Percentiles rank a stretch among this genome's conserved stretches.
These are phyloP conservation scores for Drosophila flavopinicola DNA, from an alignment of 2,888 invertebrate genomes.

Conservation along the genomic window DNA sequence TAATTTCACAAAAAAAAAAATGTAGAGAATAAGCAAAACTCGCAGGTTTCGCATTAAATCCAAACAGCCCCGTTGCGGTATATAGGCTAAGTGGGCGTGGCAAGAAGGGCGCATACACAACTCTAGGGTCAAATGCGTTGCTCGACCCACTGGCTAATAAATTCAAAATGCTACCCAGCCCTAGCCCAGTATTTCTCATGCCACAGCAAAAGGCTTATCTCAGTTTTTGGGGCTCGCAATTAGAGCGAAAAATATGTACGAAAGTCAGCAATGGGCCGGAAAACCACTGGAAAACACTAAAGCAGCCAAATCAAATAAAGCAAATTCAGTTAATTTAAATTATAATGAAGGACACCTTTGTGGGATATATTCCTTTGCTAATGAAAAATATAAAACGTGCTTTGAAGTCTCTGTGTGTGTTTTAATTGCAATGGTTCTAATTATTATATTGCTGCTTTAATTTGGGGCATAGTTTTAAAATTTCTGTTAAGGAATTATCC, in stretches of 20 bases:
- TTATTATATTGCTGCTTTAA: background rate
- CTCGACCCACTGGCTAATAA: conserved; percentile 62
- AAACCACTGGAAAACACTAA: conserved; percentile 61
- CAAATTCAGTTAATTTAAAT: conserved; percentile 75
- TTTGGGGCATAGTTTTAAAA: background rate
- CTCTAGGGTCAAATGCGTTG: conserved; percentile 42
- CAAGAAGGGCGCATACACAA: background rate
- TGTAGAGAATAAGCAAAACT: conserved; percentile 21
- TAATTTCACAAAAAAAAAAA: conserved; percentile 72
- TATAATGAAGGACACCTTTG: conserved; percentile 60
- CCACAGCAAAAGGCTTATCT: conserved; percentile 61
- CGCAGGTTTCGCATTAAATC: conserved; percentile 30
- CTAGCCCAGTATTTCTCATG: conserved; percentile 12
- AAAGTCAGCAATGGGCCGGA: conserved; percentile 48
- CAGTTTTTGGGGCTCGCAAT: conserved; percentile 56
- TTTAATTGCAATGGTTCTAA: conserved; percentile 5
- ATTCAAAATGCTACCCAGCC: conserved; percentile 66
- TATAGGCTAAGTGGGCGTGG: background rate
- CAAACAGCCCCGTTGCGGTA: conserved; percentile 13
- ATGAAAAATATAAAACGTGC: conserved; percentile 45
- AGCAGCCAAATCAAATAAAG: conserved; percentile 70
- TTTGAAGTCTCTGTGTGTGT: conserved; percentile 29
- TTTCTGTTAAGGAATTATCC: no score
- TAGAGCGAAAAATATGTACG: conserved; percentile 61
- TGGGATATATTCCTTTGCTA: conserved; percentile 8